Evolutionary conservation across 1,140 invertebrate genomes (phyloP), one percentile per base, ranked within the genome.

Genomic region (Oryctes rhinoceros): DNA sequence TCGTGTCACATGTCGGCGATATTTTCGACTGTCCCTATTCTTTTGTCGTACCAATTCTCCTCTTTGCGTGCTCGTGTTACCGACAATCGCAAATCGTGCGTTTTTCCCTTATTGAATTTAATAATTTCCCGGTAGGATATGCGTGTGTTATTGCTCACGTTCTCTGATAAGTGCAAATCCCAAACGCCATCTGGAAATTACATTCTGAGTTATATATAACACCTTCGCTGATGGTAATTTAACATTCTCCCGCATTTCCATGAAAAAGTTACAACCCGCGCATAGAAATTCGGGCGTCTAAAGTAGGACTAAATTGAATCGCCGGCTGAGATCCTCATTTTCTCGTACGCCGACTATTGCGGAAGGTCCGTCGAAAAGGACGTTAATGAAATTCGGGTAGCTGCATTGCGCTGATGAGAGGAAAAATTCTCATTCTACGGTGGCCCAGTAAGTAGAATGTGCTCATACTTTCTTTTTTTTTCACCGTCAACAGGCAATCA

Each of bases 341-440:
- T 37, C 24, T 10, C 65, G 30, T 30, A 30, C 24, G 24, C 24
- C 24, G 13, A 30, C 18, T 35, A 30, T 30, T 30, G 65, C 65
- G 65, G 65, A 24, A 71, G 65, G 6, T 7, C 20, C 4, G 18
- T 4, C 20, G 7, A 24, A 71, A 71, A 71, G 24, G 65, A 71
- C n/a, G 65, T 24, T 71, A 71, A 71, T 71, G 65, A 71, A 71
- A 71, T 71, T 71, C 65, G 65, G 65, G 11, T 24, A 71, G 65
- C 65, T 71, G 65, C 65, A 71, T 15, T 71, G 65, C 65, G 65
- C 65, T 71, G 65, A 71, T 71, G 65, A 71, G 65, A 24, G 24
- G 37, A 71, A 71, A 71, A 71, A 24, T 71, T 15, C 20, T 24
- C 24, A 30, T 30, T 71, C 24, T 71, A 9, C 35, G 35, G 11